Conservation (phyloP, 2,888 invertebrate species). For the Frankliniella fusca region DNA sequence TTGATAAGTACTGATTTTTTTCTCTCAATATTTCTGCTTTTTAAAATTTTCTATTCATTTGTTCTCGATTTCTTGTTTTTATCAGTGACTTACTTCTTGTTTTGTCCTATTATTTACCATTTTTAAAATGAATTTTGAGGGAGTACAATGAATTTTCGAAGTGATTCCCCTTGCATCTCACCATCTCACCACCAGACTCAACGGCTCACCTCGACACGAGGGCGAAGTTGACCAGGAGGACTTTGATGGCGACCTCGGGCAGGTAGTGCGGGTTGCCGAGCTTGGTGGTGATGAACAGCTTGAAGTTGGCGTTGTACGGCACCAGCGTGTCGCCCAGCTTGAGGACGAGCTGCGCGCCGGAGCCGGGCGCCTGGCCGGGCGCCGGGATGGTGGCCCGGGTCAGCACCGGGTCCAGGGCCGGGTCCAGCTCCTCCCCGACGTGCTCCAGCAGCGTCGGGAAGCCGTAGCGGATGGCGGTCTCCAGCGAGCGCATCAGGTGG, state of each 20-base stretch:
- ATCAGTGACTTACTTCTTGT: no score
- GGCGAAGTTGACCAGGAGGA: slow-evolving; percentile 83
- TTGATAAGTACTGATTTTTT: no score
- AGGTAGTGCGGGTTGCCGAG: slow-evolving; percentile 83
- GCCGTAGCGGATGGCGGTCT: slow-evolving; percentile 49
- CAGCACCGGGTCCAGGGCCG: slow-evolving; percentile 77
- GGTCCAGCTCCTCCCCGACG: slow-evolving; percentile 78
- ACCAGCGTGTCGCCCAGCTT: slow-evolving; percentile 82
- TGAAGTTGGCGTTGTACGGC: slow-evolving; percentile 72
- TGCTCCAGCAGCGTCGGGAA: slow-evolving; percentile 78
- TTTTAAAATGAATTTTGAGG: no score
- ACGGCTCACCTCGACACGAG: slow-evolving; percentile 65
- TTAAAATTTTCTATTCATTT: no score
- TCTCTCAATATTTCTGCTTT: no score
- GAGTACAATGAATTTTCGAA: no score
- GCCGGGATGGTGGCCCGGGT: slow-evolving; percentile 65
- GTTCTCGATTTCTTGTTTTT: no score
- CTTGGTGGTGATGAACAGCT: slow-evolving; percentile 82
- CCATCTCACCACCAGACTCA: no score
- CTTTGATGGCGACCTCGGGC: slow-evolving; percentile 82
- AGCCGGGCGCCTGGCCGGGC: slow-evolving; percentile 63
- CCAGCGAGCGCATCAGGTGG: slow-evolving; percentile 60
- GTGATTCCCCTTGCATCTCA: no score
- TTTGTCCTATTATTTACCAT: no score
- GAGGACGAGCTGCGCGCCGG: slow-evolving; percentile 53